These are phyloP conservation scores for Pseudomyrmex gracilis DNA, from an alignment of 1,140 invertebrate species.

Conservation along the genomic window DNA sequence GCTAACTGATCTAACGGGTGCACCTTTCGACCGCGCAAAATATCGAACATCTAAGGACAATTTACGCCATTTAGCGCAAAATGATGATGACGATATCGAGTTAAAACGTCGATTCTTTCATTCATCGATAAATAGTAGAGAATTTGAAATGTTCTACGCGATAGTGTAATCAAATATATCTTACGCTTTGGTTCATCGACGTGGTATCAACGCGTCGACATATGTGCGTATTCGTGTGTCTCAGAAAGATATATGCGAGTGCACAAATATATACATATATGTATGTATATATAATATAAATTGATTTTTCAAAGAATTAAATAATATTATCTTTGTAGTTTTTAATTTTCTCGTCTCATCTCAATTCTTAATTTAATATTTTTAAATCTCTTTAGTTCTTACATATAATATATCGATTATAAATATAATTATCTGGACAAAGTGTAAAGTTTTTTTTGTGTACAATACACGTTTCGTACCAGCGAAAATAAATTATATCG, in stretches of 20 bases:
- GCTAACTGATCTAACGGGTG: slow-evolving; percentile 28
- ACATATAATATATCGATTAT: slow-evolving; percentile 1
- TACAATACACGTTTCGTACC: neutral
- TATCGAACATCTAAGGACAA: slow-evolving; percentile 34
- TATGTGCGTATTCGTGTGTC: neutral
- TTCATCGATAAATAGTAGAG: neutral
- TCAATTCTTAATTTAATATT: neutral
- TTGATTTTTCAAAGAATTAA: slow-evolving; percentile 20
- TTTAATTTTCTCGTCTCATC: neutral
- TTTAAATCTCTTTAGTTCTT: neutral
- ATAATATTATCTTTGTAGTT: neutral
- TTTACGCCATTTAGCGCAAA: neutral
- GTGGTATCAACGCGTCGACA: too few species aligned
- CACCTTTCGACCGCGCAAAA: slow-evolving; percentile 19
- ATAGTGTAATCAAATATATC: neutral
- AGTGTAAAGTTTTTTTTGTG: neutral
- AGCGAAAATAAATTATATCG: slow-evolving; percentile 19
- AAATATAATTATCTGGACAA: slow-evolving; percentile 30
- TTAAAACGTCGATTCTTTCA: neutral
- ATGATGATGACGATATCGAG: slow-evolving; percentile 27
- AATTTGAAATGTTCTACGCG: neutral
- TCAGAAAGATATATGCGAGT: neutral
- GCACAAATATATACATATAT: neutral
- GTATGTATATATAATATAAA: too few species aligned
- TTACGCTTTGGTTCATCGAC: slow-evolving; percentile 14